Evolutionary conservation across 2,888 invertebrate genomes (phyloP).

Genomic region (Crocallis elinguaria): DNA sequence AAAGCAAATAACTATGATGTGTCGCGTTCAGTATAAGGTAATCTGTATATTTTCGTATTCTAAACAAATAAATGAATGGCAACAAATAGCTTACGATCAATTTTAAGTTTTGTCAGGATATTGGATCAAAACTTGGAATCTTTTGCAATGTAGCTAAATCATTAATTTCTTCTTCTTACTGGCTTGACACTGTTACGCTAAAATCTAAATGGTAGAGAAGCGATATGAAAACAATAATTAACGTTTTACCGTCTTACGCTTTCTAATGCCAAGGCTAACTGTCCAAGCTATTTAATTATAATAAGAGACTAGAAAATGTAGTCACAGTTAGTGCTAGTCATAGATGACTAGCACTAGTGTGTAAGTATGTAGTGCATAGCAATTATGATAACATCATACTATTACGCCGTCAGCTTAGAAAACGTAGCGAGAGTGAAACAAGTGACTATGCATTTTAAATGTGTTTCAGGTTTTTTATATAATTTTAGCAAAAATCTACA

Average conservation of each 20-base stretch:
- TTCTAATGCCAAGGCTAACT: background rate
- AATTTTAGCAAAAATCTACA: background rate
- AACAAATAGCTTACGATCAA: no score
- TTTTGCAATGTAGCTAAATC: no score
- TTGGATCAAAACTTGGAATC: no score
- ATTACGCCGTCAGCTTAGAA: slow-evolving; percentile 1
- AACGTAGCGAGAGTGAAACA: background rate
- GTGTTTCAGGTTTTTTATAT: background rate
- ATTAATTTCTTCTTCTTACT: no score
- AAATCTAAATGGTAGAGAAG: no score
- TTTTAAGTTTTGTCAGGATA: no score
- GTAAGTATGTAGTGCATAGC: background rate
- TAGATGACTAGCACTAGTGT: background rate
- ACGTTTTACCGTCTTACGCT: background rate
- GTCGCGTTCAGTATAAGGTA: no score
- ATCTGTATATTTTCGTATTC: no score
- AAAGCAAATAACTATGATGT: no score
- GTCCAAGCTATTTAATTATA: background rate
- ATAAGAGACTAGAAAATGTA: background rate
- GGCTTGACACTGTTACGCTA: no score
- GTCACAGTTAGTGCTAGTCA: background rate
- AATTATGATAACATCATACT: slow-evolving; percentile 2
- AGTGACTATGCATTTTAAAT: background rate
- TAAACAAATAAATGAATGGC: no score
- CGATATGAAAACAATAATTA: background rate